Conservation (phyloP, 64 coral and sea anemone genomes). For the Acropora tenuis region DNA sequence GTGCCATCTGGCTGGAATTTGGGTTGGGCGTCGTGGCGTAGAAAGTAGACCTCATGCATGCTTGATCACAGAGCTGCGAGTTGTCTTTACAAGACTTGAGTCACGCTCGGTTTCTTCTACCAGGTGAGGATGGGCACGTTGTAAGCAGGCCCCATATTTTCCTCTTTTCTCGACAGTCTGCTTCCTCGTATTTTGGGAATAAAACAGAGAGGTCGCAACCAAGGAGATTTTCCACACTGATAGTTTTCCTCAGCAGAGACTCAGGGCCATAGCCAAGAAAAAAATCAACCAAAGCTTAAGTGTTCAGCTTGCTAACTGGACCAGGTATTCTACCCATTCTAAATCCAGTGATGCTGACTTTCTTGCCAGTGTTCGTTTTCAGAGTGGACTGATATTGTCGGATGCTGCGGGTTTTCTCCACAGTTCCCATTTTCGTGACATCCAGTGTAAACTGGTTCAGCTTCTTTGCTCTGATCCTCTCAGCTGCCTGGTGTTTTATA, state of each 20-base stretch:
- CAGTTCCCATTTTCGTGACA: constrained; percentile 72
- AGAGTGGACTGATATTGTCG: constrained; percentile 53
- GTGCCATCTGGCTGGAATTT: constrained; percentile 11
- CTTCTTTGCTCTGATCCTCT: constrained; percentile 62
- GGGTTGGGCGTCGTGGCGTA: constrained; percentile 20
- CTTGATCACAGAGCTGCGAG: constrained; percentile 30
- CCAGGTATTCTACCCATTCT: constrained; percentile 74
- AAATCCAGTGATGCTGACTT: constrained; percentile 26
- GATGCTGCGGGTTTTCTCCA: constrained; percentile 54
- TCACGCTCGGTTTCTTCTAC: constrained; percentile 34
- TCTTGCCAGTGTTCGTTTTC: constrained; percentile 9
- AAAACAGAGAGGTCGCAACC: constrained; percentile 59
- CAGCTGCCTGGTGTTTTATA: constrained; percentile 58
- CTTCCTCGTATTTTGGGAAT: constrained; percentile 45
- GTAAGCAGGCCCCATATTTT: constrained; percentile 52
- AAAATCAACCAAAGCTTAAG: constrained; percentile 37
- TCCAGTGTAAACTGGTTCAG: constrained; percentile 43
- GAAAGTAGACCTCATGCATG: constrained; percentile 31
- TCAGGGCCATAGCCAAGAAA: constrained; percentile 61
- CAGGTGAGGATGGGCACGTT: constrained; percentile 50
- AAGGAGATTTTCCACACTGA: constrained; percentile 41
- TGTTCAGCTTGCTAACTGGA: constrained; percentile 53
- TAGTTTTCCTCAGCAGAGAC: constrained; percentile 49
- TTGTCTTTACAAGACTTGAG: constrained; percentile 55
- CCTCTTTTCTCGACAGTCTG: constrained; percentile 39